phyloP scores from a whole-genome alignment of 2,113 vertebrate genomes.

The Oreochromis spilurus region DNA sequence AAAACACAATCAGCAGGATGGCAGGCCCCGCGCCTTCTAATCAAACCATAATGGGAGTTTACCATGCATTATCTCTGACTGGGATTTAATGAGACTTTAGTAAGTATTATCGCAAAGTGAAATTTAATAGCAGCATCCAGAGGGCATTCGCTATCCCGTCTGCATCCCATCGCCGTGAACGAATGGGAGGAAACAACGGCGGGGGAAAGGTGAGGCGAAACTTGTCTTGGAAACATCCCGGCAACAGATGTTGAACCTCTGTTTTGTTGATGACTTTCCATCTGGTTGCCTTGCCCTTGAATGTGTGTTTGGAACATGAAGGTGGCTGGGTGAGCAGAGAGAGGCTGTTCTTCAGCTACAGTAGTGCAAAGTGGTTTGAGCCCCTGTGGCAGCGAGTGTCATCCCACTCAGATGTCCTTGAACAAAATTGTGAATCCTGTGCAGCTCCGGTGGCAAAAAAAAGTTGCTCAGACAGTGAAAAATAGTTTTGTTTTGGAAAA shows the following conservation, averaged over 20 bases:
- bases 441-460: neutral
- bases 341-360: slow-evolving; percentile 30
- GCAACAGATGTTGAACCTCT: slow-evolving; percentile 50
- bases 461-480: neutral
- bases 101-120: slow-evolving; percentile 50
- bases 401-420: slow-evolving; percentile 42
- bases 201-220: slow-evolving; percentile 15
- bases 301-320: slow-evolving; percentile 22
- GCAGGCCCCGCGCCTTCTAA: slow-evolving; percentile 36
- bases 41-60: slow-evolving; percentile 54
- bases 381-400: neutral
- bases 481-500: neutral
- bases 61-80: slow-evolving; percentile 47
- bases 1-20: slow-evolving; percentile 45
- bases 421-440: slow-evolving; percentile 6
- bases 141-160: slow-evolving; percentile 18
- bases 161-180: slow-evolving; percentile 3
- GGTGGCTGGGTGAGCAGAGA: neutral
- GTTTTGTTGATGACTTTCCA: slow-evolving; percentile 37
- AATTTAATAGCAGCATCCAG: slow-evolving; percentile 44
- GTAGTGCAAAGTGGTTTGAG: neutral
- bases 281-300: slow-evolving; percentile 44
- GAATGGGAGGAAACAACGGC: slow-evolving; percentile 3
- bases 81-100: slow-evolving; percentile 60
- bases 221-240: slow-evolving; percentile 26